phyloP scores from a whole-genome alignment of 2,888 invertebrate genomes.

The Suillia variegata region DNA sequence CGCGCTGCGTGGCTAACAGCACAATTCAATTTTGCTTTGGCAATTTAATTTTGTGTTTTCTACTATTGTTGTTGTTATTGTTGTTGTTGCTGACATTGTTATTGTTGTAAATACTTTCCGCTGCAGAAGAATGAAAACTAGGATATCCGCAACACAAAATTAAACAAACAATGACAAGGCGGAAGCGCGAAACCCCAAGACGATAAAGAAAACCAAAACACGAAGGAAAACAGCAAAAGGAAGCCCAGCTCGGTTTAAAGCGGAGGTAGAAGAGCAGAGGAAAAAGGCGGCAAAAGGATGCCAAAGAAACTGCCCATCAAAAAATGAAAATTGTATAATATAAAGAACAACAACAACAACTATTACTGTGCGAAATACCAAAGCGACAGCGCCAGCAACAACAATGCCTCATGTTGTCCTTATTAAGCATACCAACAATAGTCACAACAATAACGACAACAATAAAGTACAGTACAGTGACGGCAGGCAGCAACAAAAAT shows the following conservation, averaged over 20 bases:
- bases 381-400: too few species aligned
- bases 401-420: background rate
- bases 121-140: conserved; percentile 46
- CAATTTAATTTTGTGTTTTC: conserved; percentile 51
- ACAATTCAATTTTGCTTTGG: conserved; percentile 48
- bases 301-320: background rate
- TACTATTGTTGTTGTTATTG: conserved; percentile 15
- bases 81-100: conserved; percentile 37
- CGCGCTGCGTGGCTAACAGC: conserved; percentile 22
- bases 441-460: too few species aligned
- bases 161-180: conserved; percentile 51
- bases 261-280: background rate
- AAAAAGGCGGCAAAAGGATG: background rate
- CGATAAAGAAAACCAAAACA: conserved; percentile 30
- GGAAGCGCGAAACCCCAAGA: conserved; percentile 11
- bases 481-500: too few species aligned
- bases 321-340: background rate
- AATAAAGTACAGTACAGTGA: too few species aligned
- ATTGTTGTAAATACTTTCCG: conserved; percentile 27
- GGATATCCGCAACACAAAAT: conserved; percentile 50
- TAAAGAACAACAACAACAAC: too few species aligned
- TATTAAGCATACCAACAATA: background rate
- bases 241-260: background rate
- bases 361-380: too few species aligned
- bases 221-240: conserved; percentile 21